phyloP scores from a whole-genome alignment of 2,113 vertebrate genomes.

The Archilochus colubris region DNA sequence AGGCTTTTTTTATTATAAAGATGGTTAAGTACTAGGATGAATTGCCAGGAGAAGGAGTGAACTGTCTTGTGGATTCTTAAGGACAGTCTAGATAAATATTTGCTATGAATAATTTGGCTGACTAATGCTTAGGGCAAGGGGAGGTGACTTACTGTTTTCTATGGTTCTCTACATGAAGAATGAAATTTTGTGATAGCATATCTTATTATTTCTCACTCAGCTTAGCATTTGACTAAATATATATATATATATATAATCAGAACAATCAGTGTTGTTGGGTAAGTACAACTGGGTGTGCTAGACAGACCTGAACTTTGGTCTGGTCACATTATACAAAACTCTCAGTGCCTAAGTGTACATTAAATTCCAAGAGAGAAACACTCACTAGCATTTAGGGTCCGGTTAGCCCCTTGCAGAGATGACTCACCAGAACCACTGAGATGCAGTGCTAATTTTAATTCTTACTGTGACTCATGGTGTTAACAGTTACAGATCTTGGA shows the following conservation, averaged over 20 bases:
- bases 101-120: not conserved
- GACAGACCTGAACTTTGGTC: not conserved
- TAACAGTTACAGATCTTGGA: not conserved
- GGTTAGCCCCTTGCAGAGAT: not conserved
- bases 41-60: not conserved
- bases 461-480: not conserved
- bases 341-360: not conserved
- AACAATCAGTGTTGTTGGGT: not conserved
- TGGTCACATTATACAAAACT: not conserved
- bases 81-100: not conserved
- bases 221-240: not conserved
- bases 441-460: not conserved
- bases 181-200: not conserved
- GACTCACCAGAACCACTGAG: not conserved
- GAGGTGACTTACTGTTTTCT: not conserved
- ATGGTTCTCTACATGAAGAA: not conserved
- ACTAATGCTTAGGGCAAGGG: not conserved
- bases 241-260: not conserved
- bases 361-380: not conserved
- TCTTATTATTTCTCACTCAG: slow-evolving; percentile 26
- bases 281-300: slow-evolving; percentile 10
- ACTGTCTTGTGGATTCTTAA: not conserved
- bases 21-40: not conserved
- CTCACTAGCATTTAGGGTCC: not conserved
- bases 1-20: not conserved